A percentile compares a stretch with the other conserved stretches of the same genome.
Conservation (phyloP, 1,140 invertebrate genomes). For the Drosophila tristis region DNA sequence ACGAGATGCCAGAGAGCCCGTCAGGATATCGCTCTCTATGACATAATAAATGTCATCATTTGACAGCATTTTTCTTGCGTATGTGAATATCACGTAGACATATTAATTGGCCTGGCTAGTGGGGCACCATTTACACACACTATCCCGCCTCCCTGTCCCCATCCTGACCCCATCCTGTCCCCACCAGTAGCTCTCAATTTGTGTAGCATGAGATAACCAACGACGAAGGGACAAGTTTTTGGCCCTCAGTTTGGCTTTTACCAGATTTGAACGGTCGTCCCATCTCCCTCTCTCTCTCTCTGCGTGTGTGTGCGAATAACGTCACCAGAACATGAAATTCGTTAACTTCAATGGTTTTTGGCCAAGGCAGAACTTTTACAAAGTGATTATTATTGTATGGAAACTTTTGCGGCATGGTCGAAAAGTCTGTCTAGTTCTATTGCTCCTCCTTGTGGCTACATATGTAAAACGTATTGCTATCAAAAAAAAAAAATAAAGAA, state of each 20-base stretch:
- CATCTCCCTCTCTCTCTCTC: slow-evolving; percentile 15
- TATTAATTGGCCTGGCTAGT: slow-evolving; percentile 49
- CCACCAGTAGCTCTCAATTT: neutral
- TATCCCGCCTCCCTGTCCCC: too few species aligned
- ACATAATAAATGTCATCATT: slow-evolving; percentile 70
- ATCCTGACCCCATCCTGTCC: neutral
- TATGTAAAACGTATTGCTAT: slow-evolving; percentile 41
- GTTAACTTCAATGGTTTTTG: slow-evolving; percentile 72
- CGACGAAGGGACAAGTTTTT: slow-evolving; percentile 45
- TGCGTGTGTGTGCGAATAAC: slow-evolving; percentile 14
- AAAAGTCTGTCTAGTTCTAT: slow-evolving; percentile 39
- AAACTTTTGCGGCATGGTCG: slow-evolving; percentile 63
- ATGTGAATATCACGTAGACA: slow-evolving; percentile 47
- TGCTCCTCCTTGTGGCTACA: slow-evolving; percentile 24
- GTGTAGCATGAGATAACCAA: slow-evolving; percentile 30
- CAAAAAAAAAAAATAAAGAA: slow-evolving; percentile 16
- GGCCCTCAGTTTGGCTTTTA: slow-evolving; percentile 42
- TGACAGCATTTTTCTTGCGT: slow-evolving; percentile 43
- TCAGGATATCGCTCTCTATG: slow-evolving; percentile 36
- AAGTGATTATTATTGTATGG: slow-evolving; percentile 80
- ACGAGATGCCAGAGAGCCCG: slow-evolving; percentile 14
- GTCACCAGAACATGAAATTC: slow-evolving; percentile 60
- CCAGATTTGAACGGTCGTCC: slow-evolving; percentile 50
- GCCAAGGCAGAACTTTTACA: slow-evolving; percentile 72
- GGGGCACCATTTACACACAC: slow-evolving; percentile 19